Conservation (phyloP, 2,797 vertebrate species). For the Microtus obscurus region DNA sequence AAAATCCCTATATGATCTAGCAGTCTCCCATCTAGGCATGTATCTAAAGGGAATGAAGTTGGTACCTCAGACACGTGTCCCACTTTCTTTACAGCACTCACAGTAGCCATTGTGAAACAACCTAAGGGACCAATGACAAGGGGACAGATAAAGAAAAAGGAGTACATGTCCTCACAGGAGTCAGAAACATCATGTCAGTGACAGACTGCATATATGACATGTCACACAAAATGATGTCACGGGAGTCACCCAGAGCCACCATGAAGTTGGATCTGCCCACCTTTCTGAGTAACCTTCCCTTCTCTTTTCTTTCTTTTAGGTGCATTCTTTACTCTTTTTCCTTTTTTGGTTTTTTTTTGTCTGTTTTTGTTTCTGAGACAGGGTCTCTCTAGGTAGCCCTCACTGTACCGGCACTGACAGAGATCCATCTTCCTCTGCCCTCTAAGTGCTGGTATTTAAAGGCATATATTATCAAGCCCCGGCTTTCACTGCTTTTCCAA, state of each 20-base stretch:
- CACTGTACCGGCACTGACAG: not conserved
- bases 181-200: not conserved
- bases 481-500: not conserved
- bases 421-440: not conserved
- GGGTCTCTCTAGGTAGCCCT: not conserved
- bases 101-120: not conserved
- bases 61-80: not conserved
- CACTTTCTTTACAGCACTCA: not conserved
- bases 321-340: not conserved
- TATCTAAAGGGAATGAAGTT: not conserved
- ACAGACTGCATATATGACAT: not conserved
- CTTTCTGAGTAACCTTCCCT: not conserved
- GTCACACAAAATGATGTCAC: not conserved
- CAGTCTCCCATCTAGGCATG: not conserved
- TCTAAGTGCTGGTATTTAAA: not conserved
- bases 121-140: not conserved
- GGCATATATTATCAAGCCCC: not conserved
- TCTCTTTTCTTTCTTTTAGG: not conserved
- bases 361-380: not conserved
- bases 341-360: not conserved
- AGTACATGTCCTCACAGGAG: not conserved
- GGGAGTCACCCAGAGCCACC: not conserved
- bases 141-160: not conserved
- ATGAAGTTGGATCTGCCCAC: not conserved
- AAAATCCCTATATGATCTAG: not conserved